Conservation (phyloP, 2,888 invertebrate species). For the Drosophila hawaiiensis region DNA sequence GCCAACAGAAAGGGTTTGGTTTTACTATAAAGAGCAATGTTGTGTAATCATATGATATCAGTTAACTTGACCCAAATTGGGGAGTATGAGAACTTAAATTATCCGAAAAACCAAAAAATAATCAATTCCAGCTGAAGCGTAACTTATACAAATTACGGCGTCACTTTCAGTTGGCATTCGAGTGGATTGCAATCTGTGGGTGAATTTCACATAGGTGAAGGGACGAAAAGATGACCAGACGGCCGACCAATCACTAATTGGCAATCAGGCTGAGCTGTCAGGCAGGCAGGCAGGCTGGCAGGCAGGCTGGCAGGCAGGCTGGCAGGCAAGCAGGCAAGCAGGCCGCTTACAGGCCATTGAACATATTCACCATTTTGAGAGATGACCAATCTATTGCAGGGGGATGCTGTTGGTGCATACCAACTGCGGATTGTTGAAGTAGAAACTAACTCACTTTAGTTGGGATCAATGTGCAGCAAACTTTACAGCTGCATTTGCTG, state of each 20-base stretch:
- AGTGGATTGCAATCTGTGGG: constrained; percentile 27
- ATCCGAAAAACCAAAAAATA: background rate
- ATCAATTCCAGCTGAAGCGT: constrained; percentile 35
- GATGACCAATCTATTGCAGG: constrained; percentile 34
- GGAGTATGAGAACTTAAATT: background rate
- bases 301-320: constrained; percentile 30
- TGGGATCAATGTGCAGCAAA: constrained; percentile 55
- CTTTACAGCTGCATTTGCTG: constrained; percentile 49
- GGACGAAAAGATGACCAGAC: background rate
- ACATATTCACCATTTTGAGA: constrained; percentile 29
- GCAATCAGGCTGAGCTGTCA: constrained; percentile 42
- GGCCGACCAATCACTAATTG: constrained; percentile 63
- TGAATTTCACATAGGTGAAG: constrained; percentile 8
- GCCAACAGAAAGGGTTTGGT: background rate
- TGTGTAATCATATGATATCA: background rate
- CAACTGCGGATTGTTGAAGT: constrained; percentile 56
- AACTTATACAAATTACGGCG: constrained; percentile 50
- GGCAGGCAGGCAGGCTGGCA: constrained; percentile 20
- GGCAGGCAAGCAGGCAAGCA: constrained; percentile 25
- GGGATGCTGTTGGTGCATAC: background rate
- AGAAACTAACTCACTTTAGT: constrained; percentile 65
- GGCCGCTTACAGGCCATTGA: constrained; percentile 63
- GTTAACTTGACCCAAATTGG: background rate
- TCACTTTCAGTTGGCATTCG: constrained; percentile 31
- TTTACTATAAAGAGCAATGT: background rate